Evolutionary conservation across 2,888 invertebrate genomes (phyloP), one percentile per base, ranked within the genome.

Genomic region (Stenodema calcarata): DNA sequence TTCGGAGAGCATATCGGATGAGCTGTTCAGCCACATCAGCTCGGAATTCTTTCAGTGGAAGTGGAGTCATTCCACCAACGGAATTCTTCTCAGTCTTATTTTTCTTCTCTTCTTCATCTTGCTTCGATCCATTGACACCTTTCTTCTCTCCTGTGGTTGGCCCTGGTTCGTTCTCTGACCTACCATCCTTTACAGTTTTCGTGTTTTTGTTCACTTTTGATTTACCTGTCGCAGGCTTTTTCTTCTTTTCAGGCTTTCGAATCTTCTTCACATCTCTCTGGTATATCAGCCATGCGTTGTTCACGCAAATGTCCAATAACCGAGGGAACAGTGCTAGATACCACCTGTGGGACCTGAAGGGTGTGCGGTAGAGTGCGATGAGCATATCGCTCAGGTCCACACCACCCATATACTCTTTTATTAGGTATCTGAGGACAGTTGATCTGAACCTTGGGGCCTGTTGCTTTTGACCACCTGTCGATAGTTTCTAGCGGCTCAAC

Each of bases 401-500:
- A 30, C 82, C 82, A 18, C 82, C 82, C 82, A 82, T 82, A 35
- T 85, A 84, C 42, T 76, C 70, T 69, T 78, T 42, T 12, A 86
- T 54, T 16, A n/a, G n/a, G n/a, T n/a, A 87, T 75, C 18, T 54
- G 76, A 27, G 87, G 87, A 54, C 78, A 85, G 30, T 47, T 27
- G 35, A 81, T 27, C 16, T 88, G 76, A 16, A 82, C 62, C 69
- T 69, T 54, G 35, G 54, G 4, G 27, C 69, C 18, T 28, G 16
- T 80, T 12, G 54, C 76, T 23, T 82, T 62, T 18, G 76, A 87
- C 84, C 87, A 88, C 12, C 89, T 79, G 86, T 86, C 84, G 42
- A 88, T 86, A 41, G 11, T 84, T 82, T 41, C 73, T 12, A 86
- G 3, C 18, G 88, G 89, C 14, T 88, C 76, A n/a, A 87, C 80